A percentile compares a stretch with the other conserved stretches of the same genome.
Evolutionary conservation across 2,113 vertebrate genomes (phyloP).

Genomic region (Mobula hypostoma): DNA sequence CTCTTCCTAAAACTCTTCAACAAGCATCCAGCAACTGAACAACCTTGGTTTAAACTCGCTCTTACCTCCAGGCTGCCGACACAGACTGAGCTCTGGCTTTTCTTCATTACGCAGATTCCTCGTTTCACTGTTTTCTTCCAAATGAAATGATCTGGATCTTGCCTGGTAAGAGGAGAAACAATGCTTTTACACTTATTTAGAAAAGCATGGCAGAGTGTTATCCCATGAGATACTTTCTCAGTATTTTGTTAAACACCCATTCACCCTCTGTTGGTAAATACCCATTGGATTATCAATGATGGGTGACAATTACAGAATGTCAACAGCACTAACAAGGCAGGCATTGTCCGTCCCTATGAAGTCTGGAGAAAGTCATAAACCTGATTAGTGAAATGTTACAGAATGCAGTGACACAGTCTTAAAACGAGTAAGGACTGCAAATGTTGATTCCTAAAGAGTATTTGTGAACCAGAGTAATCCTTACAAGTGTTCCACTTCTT

Average conservation of each 20-base stretch:
- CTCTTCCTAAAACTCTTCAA: no score
- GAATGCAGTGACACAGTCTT: not conserved
- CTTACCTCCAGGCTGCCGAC: slow-evolving; percentile 6
- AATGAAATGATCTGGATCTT: no score
- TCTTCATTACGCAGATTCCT: not conserved
- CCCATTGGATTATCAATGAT: no score
- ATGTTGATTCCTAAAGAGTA: not conserved
- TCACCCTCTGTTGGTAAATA: not conserved
- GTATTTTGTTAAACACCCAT: not conserved
- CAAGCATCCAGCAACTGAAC: not conserved
- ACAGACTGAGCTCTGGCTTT: not conserved
- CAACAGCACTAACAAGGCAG: not conserved
- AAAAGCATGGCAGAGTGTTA: not conserved
- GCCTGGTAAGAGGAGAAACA: not conserved
- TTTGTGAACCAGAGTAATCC: not conserved
- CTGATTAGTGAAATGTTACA: not conserved
- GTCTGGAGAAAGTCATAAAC: not conserved
- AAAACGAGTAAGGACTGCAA: not conserved
- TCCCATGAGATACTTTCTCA: not conserved
- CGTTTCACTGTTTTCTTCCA: not conserved
- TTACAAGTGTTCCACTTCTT: not conserved
- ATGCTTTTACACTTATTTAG: not conserved
- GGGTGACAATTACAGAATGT: no score
- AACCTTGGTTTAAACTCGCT: no score
- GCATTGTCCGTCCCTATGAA: not conserved